phyloP scores from a whole-genome alignment of 2,888 invertebrate genomes.

The Drosophila affinis region DNA sequence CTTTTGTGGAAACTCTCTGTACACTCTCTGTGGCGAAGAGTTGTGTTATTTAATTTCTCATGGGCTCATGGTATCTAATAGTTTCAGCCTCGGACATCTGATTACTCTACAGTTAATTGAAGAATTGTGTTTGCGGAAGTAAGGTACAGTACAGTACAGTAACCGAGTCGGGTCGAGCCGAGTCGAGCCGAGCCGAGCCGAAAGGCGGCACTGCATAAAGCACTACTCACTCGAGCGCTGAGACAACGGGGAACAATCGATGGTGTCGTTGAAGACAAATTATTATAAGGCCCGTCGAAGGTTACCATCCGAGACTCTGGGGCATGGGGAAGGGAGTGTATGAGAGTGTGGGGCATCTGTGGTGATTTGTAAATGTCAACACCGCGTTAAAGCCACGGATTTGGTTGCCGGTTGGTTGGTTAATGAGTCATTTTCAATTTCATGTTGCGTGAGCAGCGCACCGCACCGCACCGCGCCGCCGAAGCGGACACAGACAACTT shows the following conservation, averaged over 20 bases:
- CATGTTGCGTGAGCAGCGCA: constrained; percentile 71
- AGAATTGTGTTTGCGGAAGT: constrained; percentile 44
- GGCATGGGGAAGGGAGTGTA: constrained; percentile 18
- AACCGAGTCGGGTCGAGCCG: no score
- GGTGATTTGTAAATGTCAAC: constrained; percentile 80
- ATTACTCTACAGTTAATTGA: constrained; percentile 31
- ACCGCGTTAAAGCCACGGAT: constrained; percentile 54
- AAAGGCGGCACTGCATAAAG: neutral
- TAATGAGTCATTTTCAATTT: constrained; percentile 74
- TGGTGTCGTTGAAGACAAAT: constrained; percentile 43
- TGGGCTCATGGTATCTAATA: no score
- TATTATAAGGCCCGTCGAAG: constrained; percentile 32
- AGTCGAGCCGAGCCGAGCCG: neutral
- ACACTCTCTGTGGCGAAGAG: no score
- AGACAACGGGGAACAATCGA: constrained; percentile 38
- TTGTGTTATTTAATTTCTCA: no score
- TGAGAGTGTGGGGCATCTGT: constrained; percentile 67
- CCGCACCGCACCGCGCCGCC: constrained; percentile 50
- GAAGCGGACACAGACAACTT: constrained; percentile 49
- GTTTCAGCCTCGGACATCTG: neutral
- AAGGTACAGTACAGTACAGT: constrained; percentile 9
- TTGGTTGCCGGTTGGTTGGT: constrained; percentile 29
- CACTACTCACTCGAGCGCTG: neutral
- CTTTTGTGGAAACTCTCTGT: neutral
- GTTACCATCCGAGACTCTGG: constrained; percentile 31